Conservation (phyloP, 1,140 invertebrate genomes). For the Coptotermes formosanus region DNA sequence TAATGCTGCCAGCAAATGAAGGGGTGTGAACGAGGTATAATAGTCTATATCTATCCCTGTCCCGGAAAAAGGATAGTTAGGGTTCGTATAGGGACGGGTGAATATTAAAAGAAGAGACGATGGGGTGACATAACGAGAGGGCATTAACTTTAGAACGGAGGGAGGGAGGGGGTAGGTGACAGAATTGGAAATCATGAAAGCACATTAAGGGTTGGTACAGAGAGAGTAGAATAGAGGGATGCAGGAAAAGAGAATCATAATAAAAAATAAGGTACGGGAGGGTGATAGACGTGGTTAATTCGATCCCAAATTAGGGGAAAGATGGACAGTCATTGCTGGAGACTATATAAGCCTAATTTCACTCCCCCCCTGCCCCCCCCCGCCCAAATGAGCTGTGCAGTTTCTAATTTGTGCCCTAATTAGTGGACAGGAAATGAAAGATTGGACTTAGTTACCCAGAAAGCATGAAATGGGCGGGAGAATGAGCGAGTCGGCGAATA, state of each 20-base stretch:
- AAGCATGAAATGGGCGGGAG: not conserved
- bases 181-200: slow-evolving; percentile 1
- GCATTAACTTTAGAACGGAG: not conserved
- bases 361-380: too few species aligned
- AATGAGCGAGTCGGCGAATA: not conserved
- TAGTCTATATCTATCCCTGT: not conserved
- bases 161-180: not conserved
- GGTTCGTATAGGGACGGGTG: not conserved
- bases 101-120: slow-evolving; percentile 14
- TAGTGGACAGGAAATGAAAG: not conserved
- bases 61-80: not conserved
- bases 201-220: not conserved
- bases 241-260: not conserved
- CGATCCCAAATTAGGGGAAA: slow-evolving; percentile 5
- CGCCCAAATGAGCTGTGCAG: not conserved
- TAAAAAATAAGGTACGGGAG: not conserved
- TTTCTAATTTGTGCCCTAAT: slow-evolving; percentile 14
- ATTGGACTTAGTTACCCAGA: too few species aligned
- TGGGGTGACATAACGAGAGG: slow-evolving; percentile 1
- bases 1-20: not conserved
- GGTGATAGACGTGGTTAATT: not conserved
- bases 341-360: not conserved
- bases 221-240: not conserved
- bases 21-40: not conserved
- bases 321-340: not conserved